Evolutionary conservation across 92 coral and sea anemone species (phyloP), one percentile per base, ranked within the genome.

Genomic region (Heliopora coerulea): DNA sequence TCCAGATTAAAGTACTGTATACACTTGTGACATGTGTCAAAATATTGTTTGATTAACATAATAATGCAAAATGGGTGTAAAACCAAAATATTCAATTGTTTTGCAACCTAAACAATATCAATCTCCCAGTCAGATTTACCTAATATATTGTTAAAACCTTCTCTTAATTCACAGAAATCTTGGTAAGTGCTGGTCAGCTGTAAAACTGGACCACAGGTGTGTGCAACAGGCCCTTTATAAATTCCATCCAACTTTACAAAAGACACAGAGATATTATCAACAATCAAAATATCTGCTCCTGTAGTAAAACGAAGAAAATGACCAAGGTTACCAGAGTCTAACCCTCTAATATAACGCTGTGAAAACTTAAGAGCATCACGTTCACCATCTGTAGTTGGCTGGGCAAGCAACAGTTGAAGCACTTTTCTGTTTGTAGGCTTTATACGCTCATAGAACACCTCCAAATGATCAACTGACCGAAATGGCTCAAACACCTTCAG

Each of bases 161-260:
- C 76, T 54, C 83, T 69, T 35, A 69, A 27, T 49, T 69, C 79
- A 13, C 70, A 68, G 72, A 41, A 80, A 50, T 80, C 72, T 37
- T 72, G 34, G 37, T 80, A 80, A 56, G 85, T 72, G 70, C 73
- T 70, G 0, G 85, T 80, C 25, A 73, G 34, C 15, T 72, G 57
- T 44, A 80, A 48, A 0, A 73, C 54, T 35, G 84, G 84, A 9
- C 84, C 84, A 68, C 70, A 80, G 2, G 84, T 80, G 40, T 69
- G 84, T 3, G 79, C 68, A 18, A 80, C 50, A 15, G 84, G 84
- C 34, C 84, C 56, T 13, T 17, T 28, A 20, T 48, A 18, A 21
- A 34, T 21, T 14, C 79, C 84, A 41, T 80, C 84, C 32, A 18
- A 19, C 27, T 68, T 80, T 24, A 28, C 57, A 56, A 69, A 80